These are phyloP conservation scores for Harpalus rufipes DNA, from an alignment of 2,888 invertebrate genomes.

Conservation along the genomic window DNA sequence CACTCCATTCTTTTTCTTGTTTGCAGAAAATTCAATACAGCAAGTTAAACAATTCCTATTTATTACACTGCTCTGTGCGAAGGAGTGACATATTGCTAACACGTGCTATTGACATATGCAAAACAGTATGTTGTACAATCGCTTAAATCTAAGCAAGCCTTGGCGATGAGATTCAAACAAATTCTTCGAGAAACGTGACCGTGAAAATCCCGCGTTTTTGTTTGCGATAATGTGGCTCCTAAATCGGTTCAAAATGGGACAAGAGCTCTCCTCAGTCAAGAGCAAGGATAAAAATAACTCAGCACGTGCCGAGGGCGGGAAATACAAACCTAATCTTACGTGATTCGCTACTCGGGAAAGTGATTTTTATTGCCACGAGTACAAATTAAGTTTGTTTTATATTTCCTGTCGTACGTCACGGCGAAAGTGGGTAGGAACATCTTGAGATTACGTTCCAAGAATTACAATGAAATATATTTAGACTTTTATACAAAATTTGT, in stretches of 20 bases:
- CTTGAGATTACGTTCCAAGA: neutral
- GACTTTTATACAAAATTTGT: too few relatives aligned
- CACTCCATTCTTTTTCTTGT: neutral
- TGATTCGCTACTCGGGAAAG: neutral
- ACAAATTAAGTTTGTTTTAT: slow-evolving; percentile 14
- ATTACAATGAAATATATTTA: too few relatives aligned
- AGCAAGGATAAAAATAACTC: slow-evolving; percentile 36
- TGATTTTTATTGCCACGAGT: neutral
- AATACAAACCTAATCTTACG: neutral
- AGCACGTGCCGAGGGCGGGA: neutral
- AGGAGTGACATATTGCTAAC: slow-evolving; percentile 26
- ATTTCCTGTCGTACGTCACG: slow-evolving; percentile 8
- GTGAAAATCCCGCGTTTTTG: slow-evolving; percentile 44
- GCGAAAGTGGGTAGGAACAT: neutral
- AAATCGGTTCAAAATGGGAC: slow-evolving; percentile 36
- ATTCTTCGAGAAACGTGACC: slow-evolving; percentile 47
- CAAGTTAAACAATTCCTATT: slow-evolving; percentile 34
- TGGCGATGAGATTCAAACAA: slow-evolving; percentile 40
- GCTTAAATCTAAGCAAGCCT: slow-evolving; percentile 50
- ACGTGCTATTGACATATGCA: slow-evolving; percentile 58
- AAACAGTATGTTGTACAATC: slow-evolving; percentile 27
- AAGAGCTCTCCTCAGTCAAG: neutral
- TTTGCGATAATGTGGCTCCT: slow-evolving; percentile 31
- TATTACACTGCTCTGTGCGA: neutral
- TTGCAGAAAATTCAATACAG: neutral